phyloP scores from a whole-genome alignment of 2,797 vertebrate genomes.

The Sebastes iracundus region DNA sequence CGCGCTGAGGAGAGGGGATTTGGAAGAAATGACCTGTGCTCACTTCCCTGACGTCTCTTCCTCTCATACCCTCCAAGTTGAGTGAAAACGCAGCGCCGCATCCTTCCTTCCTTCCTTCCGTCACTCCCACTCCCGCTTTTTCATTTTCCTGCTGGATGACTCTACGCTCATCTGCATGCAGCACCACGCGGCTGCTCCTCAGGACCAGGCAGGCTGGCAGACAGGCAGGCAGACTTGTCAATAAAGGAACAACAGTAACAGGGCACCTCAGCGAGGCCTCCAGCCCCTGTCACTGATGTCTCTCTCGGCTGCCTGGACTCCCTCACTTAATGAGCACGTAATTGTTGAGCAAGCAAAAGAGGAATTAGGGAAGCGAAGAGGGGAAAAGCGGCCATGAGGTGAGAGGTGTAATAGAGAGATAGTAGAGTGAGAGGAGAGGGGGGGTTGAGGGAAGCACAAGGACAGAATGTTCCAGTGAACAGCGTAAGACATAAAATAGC shows the following conservation, averaged over 20 bases:
- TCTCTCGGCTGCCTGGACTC: slow-evolving; percentile 56
- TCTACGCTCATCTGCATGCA: slow-evolving; percentile 68
- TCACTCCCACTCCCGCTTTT: slow-evolving; percentile 36
- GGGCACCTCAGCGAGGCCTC: slow-evolving; percentile 53
- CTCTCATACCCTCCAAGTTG: slow-evolving; percentile 30
- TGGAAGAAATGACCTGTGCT: slow-evolving; percentile 70
- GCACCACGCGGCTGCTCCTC: slow-evolving; percentile 45
- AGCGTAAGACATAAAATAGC: slow-evolving; percentile 43
- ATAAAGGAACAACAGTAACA: slow-evolving; percentile 65
- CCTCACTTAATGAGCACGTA: slow-evolving; percentile 59
- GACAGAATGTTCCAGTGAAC: slow-evolving; percentile 30
- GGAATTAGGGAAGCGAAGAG: slow-evolving; percentile 24
- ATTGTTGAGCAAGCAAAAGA: slow-evolving; percentile 69
- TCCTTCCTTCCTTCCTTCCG: slow-evolving; percentile 25
- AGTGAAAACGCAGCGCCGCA: slow-evolving; percentile 40
- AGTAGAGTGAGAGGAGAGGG: not conserved
- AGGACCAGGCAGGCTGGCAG: slow-evolving; percentile 50
- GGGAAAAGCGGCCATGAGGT: slow-evolving; percentile 6
- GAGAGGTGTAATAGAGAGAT: slow-evolving; percentile 34
- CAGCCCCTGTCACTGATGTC: slow-evolving; percentile 54
- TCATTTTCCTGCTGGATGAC: slow-evolving; percentile 52
- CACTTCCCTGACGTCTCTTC: slow-evolving; percentile 44
- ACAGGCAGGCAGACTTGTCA: slow-evolving; percentile 64
- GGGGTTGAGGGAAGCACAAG: slow-evolving; percentile 26
- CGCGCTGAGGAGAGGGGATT: slow-evolving; percentile 67